Percentiles rank a stretch among this genome's conserved stretches.
Evolutionary conservation across 2,888 invertebrate genomes (phyloP).

Genomic region (Tipula lateralis): DNA sequence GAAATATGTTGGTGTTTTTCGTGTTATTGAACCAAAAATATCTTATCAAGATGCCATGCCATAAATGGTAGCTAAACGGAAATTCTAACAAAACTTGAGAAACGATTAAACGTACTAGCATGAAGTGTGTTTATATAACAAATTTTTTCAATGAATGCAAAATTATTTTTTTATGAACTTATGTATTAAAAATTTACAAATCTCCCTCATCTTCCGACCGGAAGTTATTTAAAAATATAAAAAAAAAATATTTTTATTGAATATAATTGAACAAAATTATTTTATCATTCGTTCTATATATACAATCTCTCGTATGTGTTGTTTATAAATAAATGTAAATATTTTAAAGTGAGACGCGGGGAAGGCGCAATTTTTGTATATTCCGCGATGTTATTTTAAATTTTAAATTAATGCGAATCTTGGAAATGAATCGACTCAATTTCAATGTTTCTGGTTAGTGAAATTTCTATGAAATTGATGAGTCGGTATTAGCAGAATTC

Average conservation of each 20-base stretch:
- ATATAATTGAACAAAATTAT: constrained; percentile 25
- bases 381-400: not conserved
- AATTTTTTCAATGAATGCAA: not conserved
- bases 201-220: constrained; percentile 26
- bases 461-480: not conserved
- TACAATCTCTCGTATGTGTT: not conserved
- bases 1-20: not conserved
- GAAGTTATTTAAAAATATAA: constrained; percentile 27
- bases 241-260: not conserved
- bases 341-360: not conserved
- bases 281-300: constrained; percentile 3
- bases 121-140: not conserved
- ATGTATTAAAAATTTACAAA: not conserved
- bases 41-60: not conserved
- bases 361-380: not conserved
- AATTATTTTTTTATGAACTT: too few relatives aligned
- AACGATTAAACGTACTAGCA: not conserved
- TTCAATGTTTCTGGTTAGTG: too few relatives aligned
- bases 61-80: not conserved
- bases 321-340: not conserved
- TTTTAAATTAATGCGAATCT: not conserved
- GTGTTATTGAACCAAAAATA: not conserved
- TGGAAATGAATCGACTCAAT: not conserved
- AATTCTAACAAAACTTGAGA: not conserved
- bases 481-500: not conserved